phyloP scores from a whole-genome alignment of 2,888 invertebrate species.

The Gonocerus acuteangulatus region DNA sequence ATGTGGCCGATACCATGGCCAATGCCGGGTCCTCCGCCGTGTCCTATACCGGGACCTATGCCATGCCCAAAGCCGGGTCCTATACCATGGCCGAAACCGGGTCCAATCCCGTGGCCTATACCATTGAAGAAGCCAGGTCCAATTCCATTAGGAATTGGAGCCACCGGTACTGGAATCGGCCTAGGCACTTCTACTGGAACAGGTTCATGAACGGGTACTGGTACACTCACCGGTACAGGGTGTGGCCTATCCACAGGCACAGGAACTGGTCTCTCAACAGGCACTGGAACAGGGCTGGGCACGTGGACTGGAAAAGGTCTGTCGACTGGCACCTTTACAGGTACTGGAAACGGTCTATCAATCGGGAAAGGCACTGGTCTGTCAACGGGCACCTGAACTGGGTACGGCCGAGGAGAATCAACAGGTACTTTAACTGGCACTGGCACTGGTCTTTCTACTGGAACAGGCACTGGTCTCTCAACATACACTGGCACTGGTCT shows the following conservation, averaged over 20 bases:
- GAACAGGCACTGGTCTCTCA: constrained; percentile 36
- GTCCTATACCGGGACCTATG: background rate
- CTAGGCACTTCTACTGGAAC: constrained; percentile 23
- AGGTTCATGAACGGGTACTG: constrained; percentile 24
- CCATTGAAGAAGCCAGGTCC: constrained; percentile 6
- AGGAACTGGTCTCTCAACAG: constrained; percentile 33
- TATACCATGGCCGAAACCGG: background rate
- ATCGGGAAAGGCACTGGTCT: constrained; percentile 19
- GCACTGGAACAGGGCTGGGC: constrained; percentile 35
- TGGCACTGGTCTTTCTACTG: constrained; percentile 36
- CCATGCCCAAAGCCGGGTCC: constrained; percentile 20
- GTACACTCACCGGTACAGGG: constrained; percentile 30
- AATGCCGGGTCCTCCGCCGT: background rate
- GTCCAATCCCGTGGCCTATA: constrained; percentile 11
- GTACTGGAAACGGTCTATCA: constrained; percentile 26
- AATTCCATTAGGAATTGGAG: background rate
- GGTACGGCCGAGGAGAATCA: constrained; percentile 38
- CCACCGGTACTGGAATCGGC: constrained; percentile 30
- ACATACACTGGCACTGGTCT: constrained; percentile 36
- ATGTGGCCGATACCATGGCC: background rate
- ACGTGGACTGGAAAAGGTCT: constrained; percentile 37
- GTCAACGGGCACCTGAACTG: constrained; percentile 36
- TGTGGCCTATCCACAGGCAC: constrained; percentile 29
- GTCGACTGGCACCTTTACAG: constrained; percentile 36
- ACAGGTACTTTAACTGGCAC: constrained; percentile 38